These are phyloP conservation scores for Eufriesea mexicana DNA, from an alignment of 1,140 invertebrate species.

Conservation along the genomic window DNA sequence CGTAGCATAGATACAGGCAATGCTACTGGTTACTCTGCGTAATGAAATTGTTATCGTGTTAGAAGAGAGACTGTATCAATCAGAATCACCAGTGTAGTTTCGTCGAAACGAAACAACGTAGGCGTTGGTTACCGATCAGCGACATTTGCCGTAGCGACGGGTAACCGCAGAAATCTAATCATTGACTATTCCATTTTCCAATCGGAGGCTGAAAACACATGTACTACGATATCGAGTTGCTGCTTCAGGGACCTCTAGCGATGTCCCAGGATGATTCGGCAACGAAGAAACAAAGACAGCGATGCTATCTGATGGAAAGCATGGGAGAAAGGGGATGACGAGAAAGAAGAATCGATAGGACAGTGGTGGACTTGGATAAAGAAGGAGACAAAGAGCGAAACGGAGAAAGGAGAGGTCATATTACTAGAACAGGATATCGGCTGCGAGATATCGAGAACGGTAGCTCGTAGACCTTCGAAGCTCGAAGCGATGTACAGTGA, in stretches of 20 bases:
- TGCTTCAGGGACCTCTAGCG: not conserved
- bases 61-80: too few species aligned
- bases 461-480: slow-evolving; percentile 45
- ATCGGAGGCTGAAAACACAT: not conserved
- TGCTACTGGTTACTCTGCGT: too few species aligned
- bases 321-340: not conserved
- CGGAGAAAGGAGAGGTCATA: slow-evolving; percentile 5
- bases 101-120: too few species aligned
- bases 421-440: slow-evolving; percentile 61
- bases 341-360: slow-evolving; percentile 29
- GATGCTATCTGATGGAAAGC: slow-evolving; percentile 26
- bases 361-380: not conserved
- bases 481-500: slow-evolving; percentile 58
- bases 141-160: not conserved
- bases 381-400: not conserved
- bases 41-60: too few species aligned
- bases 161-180: slow-evolving; percentile 12
- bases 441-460: slow-evolving; percentile 59
- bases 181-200: not conserved
- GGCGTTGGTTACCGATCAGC: not conserved
- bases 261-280: not conserved
- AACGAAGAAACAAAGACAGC: slow-evolving; percentile 17
- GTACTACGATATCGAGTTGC: not conserved
- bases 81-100: too few species aligned
- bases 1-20: too few species aligned